phyloP scores from a whole-genome alignment of 2,113 vertebrate genomes.

The Crotalus helleri region DNA sequence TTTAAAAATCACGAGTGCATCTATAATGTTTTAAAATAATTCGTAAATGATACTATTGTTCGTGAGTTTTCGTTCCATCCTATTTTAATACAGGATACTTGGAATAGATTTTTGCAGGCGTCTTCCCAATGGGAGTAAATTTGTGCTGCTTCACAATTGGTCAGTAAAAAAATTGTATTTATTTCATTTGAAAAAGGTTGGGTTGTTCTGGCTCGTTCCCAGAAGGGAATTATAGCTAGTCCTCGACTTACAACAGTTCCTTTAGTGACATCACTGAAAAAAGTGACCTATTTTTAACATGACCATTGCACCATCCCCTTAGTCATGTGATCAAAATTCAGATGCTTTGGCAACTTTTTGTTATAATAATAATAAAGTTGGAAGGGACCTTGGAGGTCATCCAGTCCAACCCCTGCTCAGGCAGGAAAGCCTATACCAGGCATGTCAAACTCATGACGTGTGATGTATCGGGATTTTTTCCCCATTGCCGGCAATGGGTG shows the following conservation, averaged over 20 bases:
- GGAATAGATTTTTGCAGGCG: background rate
- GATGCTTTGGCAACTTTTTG: too few relatives aligned
- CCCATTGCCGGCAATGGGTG: too few relatives aligned
- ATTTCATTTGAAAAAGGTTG: background rate
- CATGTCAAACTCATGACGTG: too few relatives aligned
- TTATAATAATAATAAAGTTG: background rate
- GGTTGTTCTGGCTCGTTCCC: background rate
- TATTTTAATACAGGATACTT: background rate
- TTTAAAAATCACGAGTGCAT: background rate
- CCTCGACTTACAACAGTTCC: too few relatives aligned
- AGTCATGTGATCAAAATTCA: too few relatives aligned
- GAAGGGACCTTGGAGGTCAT: background rate
- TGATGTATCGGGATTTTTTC: too few relatives aligned
- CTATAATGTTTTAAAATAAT: background rate
- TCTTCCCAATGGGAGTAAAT: background rate
- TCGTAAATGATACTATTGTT: too few relatives aligned
- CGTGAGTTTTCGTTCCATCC: background rate
- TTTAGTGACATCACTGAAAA: too few relatives aligned
- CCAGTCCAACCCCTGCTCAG: background rate
- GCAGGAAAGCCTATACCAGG: background rate
- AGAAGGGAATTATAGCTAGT: too few relatives aligned
- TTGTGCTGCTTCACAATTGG: background rate
- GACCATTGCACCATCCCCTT: too few relatives aligned
- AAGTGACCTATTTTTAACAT: too few relatives aligned
- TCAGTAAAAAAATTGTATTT: background rate